Base-by-base conservation (phyloP, 2,888 invertebrate genomes). In the Deilephila elpenor region DNA sequence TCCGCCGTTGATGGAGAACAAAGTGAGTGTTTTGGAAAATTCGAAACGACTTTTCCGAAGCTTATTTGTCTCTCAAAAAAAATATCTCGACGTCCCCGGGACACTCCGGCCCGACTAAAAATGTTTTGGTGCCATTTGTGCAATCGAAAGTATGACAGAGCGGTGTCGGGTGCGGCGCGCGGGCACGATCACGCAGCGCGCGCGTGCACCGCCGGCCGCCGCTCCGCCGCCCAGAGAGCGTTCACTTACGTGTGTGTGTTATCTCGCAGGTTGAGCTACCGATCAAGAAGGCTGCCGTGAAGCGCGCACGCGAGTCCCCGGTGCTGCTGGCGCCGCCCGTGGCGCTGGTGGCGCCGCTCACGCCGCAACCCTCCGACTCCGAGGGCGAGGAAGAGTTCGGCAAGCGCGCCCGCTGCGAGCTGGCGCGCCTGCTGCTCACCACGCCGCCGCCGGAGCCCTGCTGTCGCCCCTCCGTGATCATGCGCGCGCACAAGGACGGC, bases 311-410 rank as follows among this genome's bases (percentile, higher is more conserved):
- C 71, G 91, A 91, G 83, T 87, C 89, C 3, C 84, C 90, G 14
- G 56, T n/a, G 56, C 19, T 5, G 44, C 90, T 89, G 51, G 5
- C 25, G 20, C 64, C 64, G 67, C 44, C 67, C 44, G 29, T 67
- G 72, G 87, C 90, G 72, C 82, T 79, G 37, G 85, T 89, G 71
- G 93, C 94, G 73, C 90, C 95, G 80, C 95, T 97, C 74, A 98
- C 98, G 4, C 98, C 98, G 0, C 97, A 98, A 89, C 97, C 97
- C 29, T 98, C 98, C 0, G 98, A 98, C 89, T 97, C 97, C 0
- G 98, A 98, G 92, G 95, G 96, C 80, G 96, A 97, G 89, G 95
- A 96, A 80, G 96, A 88, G 80, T 90, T 82, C 85, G 87, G 83
- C 91, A 95, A 91, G 81, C 87, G 90, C 71, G 87, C 91, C 56